Conservation (phyloP, 2,113 vertebrate species). For the Channa argus region DNA sequence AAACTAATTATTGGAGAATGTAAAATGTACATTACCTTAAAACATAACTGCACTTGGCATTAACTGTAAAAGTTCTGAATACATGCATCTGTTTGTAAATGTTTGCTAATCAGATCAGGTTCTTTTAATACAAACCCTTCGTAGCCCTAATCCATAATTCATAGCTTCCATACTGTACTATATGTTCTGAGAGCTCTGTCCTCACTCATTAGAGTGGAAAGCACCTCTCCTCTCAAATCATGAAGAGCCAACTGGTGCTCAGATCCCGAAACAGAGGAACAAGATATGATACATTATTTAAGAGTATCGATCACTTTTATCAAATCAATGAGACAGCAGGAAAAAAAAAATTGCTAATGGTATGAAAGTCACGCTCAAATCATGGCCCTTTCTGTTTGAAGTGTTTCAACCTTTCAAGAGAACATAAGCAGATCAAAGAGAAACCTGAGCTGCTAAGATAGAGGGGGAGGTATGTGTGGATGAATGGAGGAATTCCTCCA, state of each 20-base stretch:
- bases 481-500: constrained; percentile 69
- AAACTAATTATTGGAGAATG: too few relatives aligned
- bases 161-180: constrained; percentile 49
- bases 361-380: constrained; percentile 71
- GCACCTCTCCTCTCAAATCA: constrained; percentile 47
- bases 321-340: constrained; percentile 71
- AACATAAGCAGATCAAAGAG: constrained; percentile 81
- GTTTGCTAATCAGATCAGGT: constrained; percentile 69
- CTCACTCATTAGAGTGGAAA: constrained; percentile 63
- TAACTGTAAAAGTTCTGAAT: constrained; percentile 1
- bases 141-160: constrained; percentile 73
- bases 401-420: constrained; percentile 77
- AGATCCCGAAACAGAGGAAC: constrained; percentile 62
- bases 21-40: too few relatives aligned
- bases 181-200: constrained; percentile 52
- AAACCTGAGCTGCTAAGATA: constrained; percentile 63
- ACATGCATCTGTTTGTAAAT: constrained; percentile 43
- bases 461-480: constrained; percentile 63
- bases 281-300: constrained; percentile 77
- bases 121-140: constrained; percentile 60
- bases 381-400: constrained; percentile 73
- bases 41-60: background rate
- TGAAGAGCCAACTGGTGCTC: constrained; percentile 57
- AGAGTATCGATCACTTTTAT: constrained; percentile 79
- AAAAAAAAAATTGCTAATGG: constrained; percentile 56